Evolutionary conservation across 92 coral and sea anemone species (phyloP).

Genomic region (Nematostella vectensis): DNA sequence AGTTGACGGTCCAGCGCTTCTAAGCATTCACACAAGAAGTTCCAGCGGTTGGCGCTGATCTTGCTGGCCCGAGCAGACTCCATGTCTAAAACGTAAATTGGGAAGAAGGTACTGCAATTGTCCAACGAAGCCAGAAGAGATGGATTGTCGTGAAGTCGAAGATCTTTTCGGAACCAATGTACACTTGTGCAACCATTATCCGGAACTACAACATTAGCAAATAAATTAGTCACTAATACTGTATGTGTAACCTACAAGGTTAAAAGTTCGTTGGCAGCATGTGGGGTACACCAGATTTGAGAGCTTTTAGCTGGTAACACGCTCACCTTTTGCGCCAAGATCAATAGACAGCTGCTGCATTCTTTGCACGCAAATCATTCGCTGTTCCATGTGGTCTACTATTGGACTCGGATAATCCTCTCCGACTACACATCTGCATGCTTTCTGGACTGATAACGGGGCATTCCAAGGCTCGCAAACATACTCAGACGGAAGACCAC

Average conservation of each 20-base stretch:
- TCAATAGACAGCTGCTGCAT: constrained; percentile 28
- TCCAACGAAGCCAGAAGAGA: constrained; percentile 56
- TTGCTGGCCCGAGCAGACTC: constrained; percentile 34
- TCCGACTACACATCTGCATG: constrained; percentile 60
- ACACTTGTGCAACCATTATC: constrained; percentile 36
- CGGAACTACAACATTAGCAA: constrained; percentile 4
- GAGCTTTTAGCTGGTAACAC: no score
- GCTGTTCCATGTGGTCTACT: constrained; percentile 45
- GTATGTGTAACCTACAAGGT: no score
- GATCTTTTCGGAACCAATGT: constrained; percentile 88
- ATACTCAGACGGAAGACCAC: constrained; percentile 44
- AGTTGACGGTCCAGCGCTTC: constrained; percentile 57
- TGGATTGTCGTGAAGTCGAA: constrained; percentile 92
- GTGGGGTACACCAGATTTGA: no score
- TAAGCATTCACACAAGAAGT: constrained; percentile 61
- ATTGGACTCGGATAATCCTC: constrained; percentile 71
- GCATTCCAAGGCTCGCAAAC: constrained; percentile 87
- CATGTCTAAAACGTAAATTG: constrained; percentile 64
- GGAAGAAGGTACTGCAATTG: constrained; percentile 52
- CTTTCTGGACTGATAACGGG: constrained; percentile 41
- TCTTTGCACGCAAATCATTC: constrained; percentile 39
- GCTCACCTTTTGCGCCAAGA: constrained; percentile 13
- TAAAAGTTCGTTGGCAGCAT: no score
- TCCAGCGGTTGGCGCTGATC: constrained; percentile 60
- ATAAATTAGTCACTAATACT: no score